Percentiles rank a stretch among this genome's conserved stretches.
Evolutionary conservation across 2,888 invertebrate genomes (phyloP).

Genomic region (Platypus cylindrus): DNA sequence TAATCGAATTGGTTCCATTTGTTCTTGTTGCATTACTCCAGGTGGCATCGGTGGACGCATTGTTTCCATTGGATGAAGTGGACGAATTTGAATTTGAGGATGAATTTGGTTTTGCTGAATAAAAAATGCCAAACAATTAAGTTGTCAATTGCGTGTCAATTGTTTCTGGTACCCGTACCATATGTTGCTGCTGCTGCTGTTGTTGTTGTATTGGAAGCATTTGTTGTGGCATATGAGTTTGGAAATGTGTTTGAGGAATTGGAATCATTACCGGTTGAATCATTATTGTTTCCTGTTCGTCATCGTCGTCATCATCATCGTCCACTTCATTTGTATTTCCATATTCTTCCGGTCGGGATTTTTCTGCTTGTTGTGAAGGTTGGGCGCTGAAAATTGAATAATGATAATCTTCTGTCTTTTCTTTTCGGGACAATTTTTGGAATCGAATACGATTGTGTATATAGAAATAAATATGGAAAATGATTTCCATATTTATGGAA

Average conservation of each 20-base stretch:
- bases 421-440: no score
- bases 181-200: slow-evolving; percentile 1
- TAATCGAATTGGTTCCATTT: no score
- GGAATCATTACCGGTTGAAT: slow-evolving; percentile 36
- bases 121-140: neutral
- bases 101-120: slow-evolving; percentile 15
- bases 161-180: neutral
- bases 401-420: no score
- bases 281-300: slow-evolving; percentile 33
- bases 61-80: slow-evolving; percentile 41
- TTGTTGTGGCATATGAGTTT: slow-evolving; percentile 33
- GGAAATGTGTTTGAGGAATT: slow-evolving; percentile 30
- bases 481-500: no score
- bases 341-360: slow-evolving; percentile 10
- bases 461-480: no score
- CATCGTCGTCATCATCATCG: slow-evolving; percentile 21
- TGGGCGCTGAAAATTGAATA: slow-evolving; percentile 15
- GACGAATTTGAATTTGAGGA: slow-evolving; percentile 19
- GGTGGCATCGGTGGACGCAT: slow-evolving; percentile 37
- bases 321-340: no score
- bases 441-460: no score
- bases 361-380: slow-evolving; percentile 17
- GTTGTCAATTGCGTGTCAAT: neutral
- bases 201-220: slow-evolving; percentile 22
- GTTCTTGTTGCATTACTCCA: slow-evolving; percentile 20